Conservation (phyloP, 2,888 invertebrate genomes). For the Cryptus viduatorius region DNA sequence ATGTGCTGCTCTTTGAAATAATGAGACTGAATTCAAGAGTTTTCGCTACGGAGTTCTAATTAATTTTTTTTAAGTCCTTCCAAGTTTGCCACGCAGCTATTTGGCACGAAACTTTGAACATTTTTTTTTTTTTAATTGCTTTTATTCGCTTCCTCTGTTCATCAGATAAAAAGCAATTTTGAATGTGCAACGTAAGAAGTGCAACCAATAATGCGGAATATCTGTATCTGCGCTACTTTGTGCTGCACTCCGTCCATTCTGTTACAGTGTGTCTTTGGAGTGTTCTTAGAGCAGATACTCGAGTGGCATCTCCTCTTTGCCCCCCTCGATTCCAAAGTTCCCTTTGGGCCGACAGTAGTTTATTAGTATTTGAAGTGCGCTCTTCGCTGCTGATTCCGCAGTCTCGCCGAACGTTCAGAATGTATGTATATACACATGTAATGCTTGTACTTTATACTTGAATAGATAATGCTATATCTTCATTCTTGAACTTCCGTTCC, state of each 20-base stretch:
- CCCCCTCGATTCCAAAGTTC: slow-evolving; percentile 1
- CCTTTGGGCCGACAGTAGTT: slow-evolving; percentile 19
- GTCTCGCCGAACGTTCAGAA: slow-evolving; percentile 29
- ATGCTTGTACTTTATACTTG: background rate
- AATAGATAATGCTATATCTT: slow-evolving; percentile 37
- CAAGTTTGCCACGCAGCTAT: background rate
- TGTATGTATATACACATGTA: background rate
- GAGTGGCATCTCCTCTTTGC: background rate
- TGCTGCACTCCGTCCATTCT: slow-evolving; percentile 5
- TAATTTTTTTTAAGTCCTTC: background rate
- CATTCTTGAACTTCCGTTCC: slow-evolving; percentile 63
- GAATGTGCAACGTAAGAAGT: background rate
- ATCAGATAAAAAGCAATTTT: background rate
- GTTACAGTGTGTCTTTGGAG: slow-evolving; percentile 15
- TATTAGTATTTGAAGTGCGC: slow-evolving; percentile 53
- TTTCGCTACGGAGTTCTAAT: too few relatives aligned
- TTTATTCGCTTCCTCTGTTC: background rate
- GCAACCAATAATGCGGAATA: background rate
- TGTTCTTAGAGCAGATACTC: slow-evolving; percentile 31
- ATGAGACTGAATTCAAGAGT: too few relatives aligned
- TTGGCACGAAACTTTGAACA: background rate
- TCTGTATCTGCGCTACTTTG: slow-evolving; percentile 12
- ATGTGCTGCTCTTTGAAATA: too few relatives aligned
- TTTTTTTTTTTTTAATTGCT: background rate
- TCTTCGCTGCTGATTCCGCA: slow-evolving; percentile 35